A percentile compares a stretch with the other conserved stretches of the same genome.
Conservation (phyloP, 2,888 invertebrate species). For the Malacosoma neustria region DNA sequence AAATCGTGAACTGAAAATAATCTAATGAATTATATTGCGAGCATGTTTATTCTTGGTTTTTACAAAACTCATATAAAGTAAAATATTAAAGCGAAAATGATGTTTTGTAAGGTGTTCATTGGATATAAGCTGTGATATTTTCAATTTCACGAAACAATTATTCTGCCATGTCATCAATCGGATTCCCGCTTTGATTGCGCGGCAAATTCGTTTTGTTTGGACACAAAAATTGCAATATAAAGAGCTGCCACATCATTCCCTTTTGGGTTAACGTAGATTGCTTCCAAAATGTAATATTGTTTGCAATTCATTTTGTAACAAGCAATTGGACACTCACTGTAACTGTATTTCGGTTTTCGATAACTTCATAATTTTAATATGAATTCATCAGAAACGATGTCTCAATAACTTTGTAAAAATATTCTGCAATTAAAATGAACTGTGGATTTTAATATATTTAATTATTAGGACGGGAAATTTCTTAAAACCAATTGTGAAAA, state of each 20-base stretch:
- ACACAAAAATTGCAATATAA: constrained; percentile 75
- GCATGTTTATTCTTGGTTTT: neutral
- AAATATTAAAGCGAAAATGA: neutral
- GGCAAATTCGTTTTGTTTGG: constrained; percentile 75
- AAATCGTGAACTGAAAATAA: constrained; percentile 8
- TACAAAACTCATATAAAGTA: neutral
- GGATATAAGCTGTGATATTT: constrained; percentile 58
- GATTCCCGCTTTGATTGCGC: constrained; percentile 74
- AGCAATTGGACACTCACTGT: constrained; percentile 60
- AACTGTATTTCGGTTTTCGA: constrained; percentile 47
- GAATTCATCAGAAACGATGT: too few relatives aligned
- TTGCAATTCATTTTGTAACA: constrained; percentile 69
- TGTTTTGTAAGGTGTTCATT: constrained; percentile 40
- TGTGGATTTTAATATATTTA: constrained; percentile 52
- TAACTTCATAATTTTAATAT: too few relatives aligned
- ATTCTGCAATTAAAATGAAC: constrained; percentile 36
- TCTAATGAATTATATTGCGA: constrained; percentile 4
- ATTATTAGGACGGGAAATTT: constrained; percentile 57
- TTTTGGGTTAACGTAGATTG: constrained; percentile 73
- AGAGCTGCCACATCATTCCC: constrained; percentile 75
- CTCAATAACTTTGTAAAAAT: too few relatives aligned
- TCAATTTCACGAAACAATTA: constrained; percentile 74
- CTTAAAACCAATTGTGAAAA: constrained; percentile 47
- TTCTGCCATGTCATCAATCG: constrained; percentile 74
- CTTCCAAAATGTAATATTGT: constrained; percentile 72